Evolutionary conservation across 2,888 invertebrate genomes (phyloP), one percentile per base, ranked within the genome.

Genomic region (Reticulitermes lucifugus): DNA sequence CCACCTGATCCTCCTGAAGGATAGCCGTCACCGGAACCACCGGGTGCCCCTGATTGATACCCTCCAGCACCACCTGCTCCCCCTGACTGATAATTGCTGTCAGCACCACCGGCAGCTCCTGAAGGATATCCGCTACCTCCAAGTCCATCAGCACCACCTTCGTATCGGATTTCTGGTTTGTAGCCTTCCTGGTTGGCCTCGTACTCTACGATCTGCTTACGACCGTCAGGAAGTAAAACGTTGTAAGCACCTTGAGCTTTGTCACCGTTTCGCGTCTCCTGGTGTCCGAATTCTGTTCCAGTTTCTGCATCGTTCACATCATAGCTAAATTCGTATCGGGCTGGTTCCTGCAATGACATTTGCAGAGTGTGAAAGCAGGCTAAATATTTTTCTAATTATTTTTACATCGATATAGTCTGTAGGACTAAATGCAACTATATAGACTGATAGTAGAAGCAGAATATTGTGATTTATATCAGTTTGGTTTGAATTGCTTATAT

Each of bases 121-220:
- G 84, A 84, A 71, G 82, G 46, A 77, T 83, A 59, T 21, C 85
- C 85, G 10, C 79, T 65, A n/a, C 83, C 84, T 35, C 85, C 86
- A 29, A 79, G 83, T 35, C 84, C 84, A 65, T 80, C 80, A 18
- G 83, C 87, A 21, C 83, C 86, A 35, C 85, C 85, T 83, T 87
- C 87, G 85, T 88, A 88, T 35, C 87, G 83, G 81, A 88, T 86
- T 82, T 87, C 86, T 18, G 88, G 88, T 43, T 86, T 84, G 86
- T 84, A 88, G 35, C 88, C 88, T 71, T 65, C 79, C 59, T 86
- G 82, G 83, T 87, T 85, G 60, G 88, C 88, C 60, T 86, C 84
- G 81, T 88, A 88, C n/a, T 86, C 86, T 22, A 88, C 88, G 22
- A 88, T 86, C 84, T 88, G 88, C 60, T 85, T 86, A 22, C 88